Conservation (phyloP, 2,797 vertebrate species). For the Siniperca undulata region DNA sequence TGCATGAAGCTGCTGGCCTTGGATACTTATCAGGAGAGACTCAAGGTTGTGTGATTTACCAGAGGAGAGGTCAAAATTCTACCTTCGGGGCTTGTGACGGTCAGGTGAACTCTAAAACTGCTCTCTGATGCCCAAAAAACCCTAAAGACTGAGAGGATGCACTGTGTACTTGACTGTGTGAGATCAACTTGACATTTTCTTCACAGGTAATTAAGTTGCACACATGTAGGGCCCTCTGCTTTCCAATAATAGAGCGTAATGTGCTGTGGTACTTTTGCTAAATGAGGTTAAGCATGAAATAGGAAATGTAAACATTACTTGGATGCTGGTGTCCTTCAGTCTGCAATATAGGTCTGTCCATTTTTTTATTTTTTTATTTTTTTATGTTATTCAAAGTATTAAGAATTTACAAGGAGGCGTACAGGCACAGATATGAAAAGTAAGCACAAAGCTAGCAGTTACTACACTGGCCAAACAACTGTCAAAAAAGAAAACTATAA, state of each 20-base stretch:
- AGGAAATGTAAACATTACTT: not conserved
- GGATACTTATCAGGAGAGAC: slow-evolving; percentile 64
- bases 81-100: slow-evolving; percentile 59
- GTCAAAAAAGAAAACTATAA: not conserved
- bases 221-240: slow-evolving; percentile 41
- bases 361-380: not conserved
- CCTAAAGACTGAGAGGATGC: slow-evolving; percentile 5
- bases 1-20: slow-evolving; percentile 53
- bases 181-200: slow-evolving; percentile 71
- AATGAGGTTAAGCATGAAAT: not conserved
- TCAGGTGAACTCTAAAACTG: slow-evolving; percentile 22
- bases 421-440: not conserved
- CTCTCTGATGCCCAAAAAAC: slow-evolving; percentile 13
- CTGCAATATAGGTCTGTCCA: not conserved
- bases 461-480: not conserved
- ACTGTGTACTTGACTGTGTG: slow-evolving; percentile 14
- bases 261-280: slow-evolving; percentile 25
- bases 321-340: not conserved
- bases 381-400: not conserved
- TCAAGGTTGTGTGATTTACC: slow-evolving; percentile 68
- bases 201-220: slow-evolving; percentile 49
- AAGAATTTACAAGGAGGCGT: not conserved
- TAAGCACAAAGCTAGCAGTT: not conserved
- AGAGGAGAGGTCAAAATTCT: slow-evolving; percentile 66
- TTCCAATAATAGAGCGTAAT: slow-evolving; percentile 7